These are phyloP conservation scores for Coendou prehensilis DNA, from an alignment of 2,797 vertebrate species.

Conservation along the genomic window DNA sequence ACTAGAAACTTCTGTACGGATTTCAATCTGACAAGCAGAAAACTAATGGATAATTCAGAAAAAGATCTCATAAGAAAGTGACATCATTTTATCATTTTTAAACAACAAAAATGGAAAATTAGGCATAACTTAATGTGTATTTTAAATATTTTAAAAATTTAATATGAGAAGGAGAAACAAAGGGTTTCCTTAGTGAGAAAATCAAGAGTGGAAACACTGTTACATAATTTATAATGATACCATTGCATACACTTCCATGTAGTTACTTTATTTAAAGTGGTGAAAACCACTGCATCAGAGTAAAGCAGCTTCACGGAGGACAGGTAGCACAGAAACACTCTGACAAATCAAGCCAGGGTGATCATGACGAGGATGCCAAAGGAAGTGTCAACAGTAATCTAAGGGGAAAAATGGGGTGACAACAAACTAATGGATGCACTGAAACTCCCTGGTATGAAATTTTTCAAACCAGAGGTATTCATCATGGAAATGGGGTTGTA, in stretches of 20 bases:
- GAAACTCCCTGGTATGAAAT: background rate
- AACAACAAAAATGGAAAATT: background rate
- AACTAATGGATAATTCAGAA: background rate
- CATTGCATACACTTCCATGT: background rate
- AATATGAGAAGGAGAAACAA: background rate
- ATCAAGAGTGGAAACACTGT: background rate
- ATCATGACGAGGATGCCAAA: background rate
- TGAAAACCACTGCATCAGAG: background rate
- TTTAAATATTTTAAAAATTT: background rate
- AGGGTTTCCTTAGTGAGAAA: background rate
- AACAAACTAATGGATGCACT: background rate
- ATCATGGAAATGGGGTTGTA: background rate
- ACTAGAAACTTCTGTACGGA: background rate
- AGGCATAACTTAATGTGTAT: background rate
- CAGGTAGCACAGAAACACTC: no score
- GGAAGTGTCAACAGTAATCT: background rate
- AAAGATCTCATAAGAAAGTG: background rate
- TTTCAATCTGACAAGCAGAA: background rate
- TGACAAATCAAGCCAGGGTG: background rate
- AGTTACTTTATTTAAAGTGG: background rate
- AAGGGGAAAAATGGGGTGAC: background rate
- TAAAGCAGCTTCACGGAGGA: background rate
- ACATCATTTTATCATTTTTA: background rate
- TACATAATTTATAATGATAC: background rate
- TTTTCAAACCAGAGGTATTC: background rate